Evolutionary conservation across 2,888 invertebrate species (phyloP), one percentile per base, ranked within the genome.

Genomic region (Chaitophorus viminalis): DNA sequence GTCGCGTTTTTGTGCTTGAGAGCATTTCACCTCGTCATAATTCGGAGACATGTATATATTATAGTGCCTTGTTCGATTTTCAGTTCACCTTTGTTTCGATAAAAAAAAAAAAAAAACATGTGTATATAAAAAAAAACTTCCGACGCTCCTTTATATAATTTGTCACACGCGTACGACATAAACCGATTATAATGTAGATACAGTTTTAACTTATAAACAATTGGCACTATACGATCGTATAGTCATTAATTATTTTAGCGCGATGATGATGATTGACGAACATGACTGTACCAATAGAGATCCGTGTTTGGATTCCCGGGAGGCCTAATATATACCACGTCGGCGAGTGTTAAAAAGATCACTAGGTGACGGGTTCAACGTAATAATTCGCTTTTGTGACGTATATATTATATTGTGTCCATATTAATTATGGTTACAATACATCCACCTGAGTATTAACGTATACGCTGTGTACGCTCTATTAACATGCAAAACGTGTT

Each of bases 371-470:
- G 82, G 74, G 82, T 74, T 82, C 72, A 74, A 74, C 29, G 54
- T 36, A 74, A 82, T 82, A 82, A 82, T 82, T 82, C 54, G 72
- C 82, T 82, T 82, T 82, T 82, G 72, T 74, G 21, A 29, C 46
- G 46, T 46, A 3, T 74, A 11, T 72, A 29, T 18, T 54, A 60
- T 60, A 60, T 25, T 21, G 4, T 25, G 60, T 52, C 4, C 11
- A 11, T 52, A 6, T 21, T 11, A 46, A 14, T 2, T 46, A 46
- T 46, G 14, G 1, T 46, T 46, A 46, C 2, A 2, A 14, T 46
- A 46, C 25, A 65, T 46, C 11, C 46, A 46, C 14, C 11, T 46
- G 46, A n/a, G n/a, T n/a, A n/a, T n/a, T n/a, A n/a, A n/a, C n/a
- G n/a, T n/a, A n/a, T n/a, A n/a, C n/a, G n/a, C n/a, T n/a, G n/a